phyloP scores from a whole-genome alignment of 2,888 invertebrate genomes.

The Petrolisthes manimaculis region DNA sequence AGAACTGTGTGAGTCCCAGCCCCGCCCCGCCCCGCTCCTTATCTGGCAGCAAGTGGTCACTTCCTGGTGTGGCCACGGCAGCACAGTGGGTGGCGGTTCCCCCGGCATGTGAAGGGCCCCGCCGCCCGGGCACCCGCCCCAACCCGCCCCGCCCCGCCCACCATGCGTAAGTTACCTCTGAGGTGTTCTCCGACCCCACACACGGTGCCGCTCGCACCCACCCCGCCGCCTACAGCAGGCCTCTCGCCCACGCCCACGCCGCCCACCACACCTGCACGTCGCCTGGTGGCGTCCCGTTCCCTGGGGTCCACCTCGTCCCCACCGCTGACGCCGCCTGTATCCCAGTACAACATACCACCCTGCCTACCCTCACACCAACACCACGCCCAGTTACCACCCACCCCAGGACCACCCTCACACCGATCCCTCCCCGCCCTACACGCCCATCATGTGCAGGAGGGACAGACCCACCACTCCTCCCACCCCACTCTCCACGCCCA shows the following conservation, averaged over 20 bases:
- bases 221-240: conserved; percentile 44
- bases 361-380: conserved; percentile 66
- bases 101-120: conserved; percentile 43
- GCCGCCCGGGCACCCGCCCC: conserved; percentile 21
- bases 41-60: too few relatives aligned
- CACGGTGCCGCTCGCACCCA: conserved; percentile 41
- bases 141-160: conserved; percentile 38
- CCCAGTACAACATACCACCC: conserved; percentile 63
- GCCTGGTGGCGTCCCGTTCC: conserved; percentile 64
- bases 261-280: conserved; percentile 59
- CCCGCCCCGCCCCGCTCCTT: too few relatives aligned
- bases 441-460: conserved; percentile 56
- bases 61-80: background rate
- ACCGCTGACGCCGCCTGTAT: conserved; percentile 57
- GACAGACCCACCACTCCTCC: conserved; percentile 49
- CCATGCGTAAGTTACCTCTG: conserved; percentile 64
- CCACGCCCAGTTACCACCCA: conserved; percentile 64
- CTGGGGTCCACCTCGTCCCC: conserved; percentile 64
- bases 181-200: conserved; percentile 61
- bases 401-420: conserved; percentile 61
- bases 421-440: conserved; percentile 64
- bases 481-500: conserved; percentile 52
- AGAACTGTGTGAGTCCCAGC: background rate
- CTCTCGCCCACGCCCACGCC: conserved; percentile 53
- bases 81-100: conserved; percentile 19